Percentiles rank a stretch among this genome's conserved stretches.
Conservation (phyloP, 2,113 vertebrate species). For the Onychorhynchus coronatus region DNA sequence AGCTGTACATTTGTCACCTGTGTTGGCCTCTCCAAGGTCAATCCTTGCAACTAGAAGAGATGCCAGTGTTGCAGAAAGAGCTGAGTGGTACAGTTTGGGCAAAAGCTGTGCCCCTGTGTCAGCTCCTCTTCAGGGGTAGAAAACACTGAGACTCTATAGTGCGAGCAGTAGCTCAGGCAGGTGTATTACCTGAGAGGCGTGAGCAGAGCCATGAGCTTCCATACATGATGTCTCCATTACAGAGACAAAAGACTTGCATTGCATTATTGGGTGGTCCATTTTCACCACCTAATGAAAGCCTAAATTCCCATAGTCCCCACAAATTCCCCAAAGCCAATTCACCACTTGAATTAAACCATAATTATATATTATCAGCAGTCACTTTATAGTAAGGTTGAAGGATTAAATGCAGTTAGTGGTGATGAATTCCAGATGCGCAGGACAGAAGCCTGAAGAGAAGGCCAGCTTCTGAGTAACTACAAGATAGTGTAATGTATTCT, state of each 20-base stretch:
- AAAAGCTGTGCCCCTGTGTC: background rate
- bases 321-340: constrained; percentile 12
- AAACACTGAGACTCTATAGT: background rate
- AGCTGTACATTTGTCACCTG: background rate
- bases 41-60: background rate
- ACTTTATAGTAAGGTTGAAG: constrained; percentile 22
- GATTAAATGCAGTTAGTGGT: constrained; percentile 41
- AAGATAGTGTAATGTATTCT: constrained; percentile 55
- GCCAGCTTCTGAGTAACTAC: constrained; percentile 26
- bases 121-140: background rate
- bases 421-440: constrained; percentile 51
- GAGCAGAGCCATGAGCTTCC: background rate
- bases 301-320: background rate
- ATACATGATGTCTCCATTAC: background rate
- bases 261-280: background rate
- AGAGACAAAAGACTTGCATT: background rate
- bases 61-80: background rate
- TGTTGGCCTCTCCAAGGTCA: background rate
- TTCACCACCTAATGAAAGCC: background rate
- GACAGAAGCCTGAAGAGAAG: constrained; percentile 44
- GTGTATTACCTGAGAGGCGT: background rate
- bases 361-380: constrained; percentile 52
- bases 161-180: background rate
- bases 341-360: constrained; percentile 33
- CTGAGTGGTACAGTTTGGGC: background rate